Conservation (phyloP, 2,113 vertebrate genomes). For the Cygnus buccinator region DNA sequence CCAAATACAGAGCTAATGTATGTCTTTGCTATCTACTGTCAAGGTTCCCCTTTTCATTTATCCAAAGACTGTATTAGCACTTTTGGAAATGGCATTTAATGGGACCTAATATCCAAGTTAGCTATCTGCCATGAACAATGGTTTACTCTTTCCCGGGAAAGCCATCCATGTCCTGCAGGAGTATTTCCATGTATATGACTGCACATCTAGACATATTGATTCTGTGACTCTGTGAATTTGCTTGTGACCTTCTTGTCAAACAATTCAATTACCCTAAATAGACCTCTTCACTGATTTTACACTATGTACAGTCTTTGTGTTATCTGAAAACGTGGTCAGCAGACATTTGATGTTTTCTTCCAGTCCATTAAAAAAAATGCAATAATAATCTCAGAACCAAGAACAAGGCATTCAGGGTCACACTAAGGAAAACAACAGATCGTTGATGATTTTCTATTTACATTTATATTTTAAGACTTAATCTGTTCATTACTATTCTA, state of each 20-base stretch:
- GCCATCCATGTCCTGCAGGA: not conserved
- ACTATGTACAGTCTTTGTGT: not conserved
- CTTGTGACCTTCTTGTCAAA: not conserved
- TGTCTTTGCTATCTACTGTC: not conserved
- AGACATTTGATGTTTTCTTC: not conserved
- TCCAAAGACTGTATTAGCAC: not conserved
- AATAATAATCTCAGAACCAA: not conserved
- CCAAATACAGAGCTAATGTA: not conserved
- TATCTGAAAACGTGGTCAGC: not conserved
- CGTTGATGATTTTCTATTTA: not conserved
- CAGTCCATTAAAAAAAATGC: not conserved
- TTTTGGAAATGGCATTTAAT: not conserved
- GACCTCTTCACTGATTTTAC: not conserved
- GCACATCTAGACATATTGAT: not conserved
- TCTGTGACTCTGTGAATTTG: not conserved
- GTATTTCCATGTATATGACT: not conserved
- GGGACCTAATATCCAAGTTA: not conserved
- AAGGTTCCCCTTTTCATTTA: not conserved
- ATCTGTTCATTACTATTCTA: not conserved
- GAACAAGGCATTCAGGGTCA: not conserved
- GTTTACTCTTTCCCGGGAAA: not conserved
- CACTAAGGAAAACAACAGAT: not conserved
- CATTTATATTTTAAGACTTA: not conserved
- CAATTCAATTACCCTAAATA: not conserved
- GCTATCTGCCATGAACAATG: accelerated